Conservation (phyloP, 2,113 vertebrate species). For the Etheostoma spectabile region DNA sequence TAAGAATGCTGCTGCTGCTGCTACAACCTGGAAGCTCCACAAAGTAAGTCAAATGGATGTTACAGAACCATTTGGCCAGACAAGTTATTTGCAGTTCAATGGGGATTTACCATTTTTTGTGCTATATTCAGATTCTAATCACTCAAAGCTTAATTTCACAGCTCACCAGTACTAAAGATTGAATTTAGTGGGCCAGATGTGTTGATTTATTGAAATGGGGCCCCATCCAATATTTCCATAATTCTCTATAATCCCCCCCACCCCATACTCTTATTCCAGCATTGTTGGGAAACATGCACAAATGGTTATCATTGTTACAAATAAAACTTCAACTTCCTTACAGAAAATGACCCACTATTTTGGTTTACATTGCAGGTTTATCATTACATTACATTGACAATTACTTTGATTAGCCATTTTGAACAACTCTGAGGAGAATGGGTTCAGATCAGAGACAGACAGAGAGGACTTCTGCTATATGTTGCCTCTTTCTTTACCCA, state of each 20-base stretch:
- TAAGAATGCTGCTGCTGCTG: constrained; percentile 6
- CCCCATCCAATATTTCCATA: constrained; percentile 33
- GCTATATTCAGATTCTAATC: constrained; percentile 58
- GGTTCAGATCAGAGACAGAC: constrained; percentile 40
- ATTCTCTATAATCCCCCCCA: background rate
- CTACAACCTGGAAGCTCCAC: constrained; percentile 17
- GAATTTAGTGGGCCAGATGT: constrained; percentile 67
- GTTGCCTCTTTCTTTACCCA: constrained; percentile 18
- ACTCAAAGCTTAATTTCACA: constrained; percentile 77
- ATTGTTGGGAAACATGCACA: constrained; percentile 18
- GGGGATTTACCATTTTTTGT: constrained; percentile 37
- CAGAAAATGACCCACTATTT: background rate
- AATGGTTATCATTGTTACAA: background rate
- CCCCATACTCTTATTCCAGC: constrained; percentile 13
- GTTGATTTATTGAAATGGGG: constrained; percentile 63
- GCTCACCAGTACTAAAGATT: constrained; percentile 75
- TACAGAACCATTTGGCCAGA: background rate
- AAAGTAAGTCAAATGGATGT: constrained; percentile 15
- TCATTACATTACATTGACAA: background rate
- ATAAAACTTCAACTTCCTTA: background rate
- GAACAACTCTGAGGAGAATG: constrained; percentile 44
- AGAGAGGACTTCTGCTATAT: constrained; percentile 8
- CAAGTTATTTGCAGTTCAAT: background rate
- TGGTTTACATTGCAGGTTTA: constrained; percentile 22
- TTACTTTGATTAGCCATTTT: constrained; percentile 25